Evolutionary conservation across 2,888 invertebrate genomes (phyloP).

Genomic region (Oligia latruncula): DNA sequence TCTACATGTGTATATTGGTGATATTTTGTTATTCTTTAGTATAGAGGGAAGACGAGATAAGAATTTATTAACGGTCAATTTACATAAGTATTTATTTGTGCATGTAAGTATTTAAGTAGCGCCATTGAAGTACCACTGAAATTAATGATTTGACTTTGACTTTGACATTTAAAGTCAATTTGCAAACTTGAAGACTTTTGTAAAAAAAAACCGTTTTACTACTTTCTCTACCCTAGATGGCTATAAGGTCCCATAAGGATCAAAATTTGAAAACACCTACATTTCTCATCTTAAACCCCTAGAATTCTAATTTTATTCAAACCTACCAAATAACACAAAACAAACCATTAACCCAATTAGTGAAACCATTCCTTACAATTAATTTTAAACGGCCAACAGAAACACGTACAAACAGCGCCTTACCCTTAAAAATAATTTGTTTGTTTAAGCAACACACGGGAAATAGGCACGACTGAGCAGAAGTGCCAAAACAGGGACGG

Average conservation of each 20-base stretch:
- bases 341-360: constrained; percentile 34
- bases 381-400: constrained; percentile 48
- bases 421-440: constrained; percentile 67
- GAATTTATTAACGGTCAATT: background rate
- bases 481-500: constrained; percentile 76
- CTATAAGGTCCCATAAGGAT: background rate
- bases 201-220: background rate
- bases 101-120: too few species aligned
- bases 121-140: too few species aligned
- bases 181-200: background rate
- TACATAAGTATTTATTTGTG: background rate
- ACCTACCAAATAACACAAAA: constrained; percentile 6
- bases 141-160: too few species aligned
- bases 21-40: constrained; percentile 23
- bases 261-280: background rate
- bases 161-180: background rate
- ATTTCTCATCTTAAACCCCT: background rate
- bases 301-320: constrained; percentile 33
- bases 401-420: constrained; percentile 41
- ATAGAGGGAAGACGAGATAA: background rate
- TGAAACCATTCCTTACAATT: constrained; percentile 30
- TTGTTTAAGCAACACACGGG: constrained; percentile 71
- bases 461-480: constrained; percentile 75
- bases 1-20: constrained; percentile 5
- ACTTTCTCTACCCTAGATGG: background rate